Evolutionary conservation across 2,888 invertebrate genomes (phyloP).

Genomic region (Acronicta alni): DNA sequence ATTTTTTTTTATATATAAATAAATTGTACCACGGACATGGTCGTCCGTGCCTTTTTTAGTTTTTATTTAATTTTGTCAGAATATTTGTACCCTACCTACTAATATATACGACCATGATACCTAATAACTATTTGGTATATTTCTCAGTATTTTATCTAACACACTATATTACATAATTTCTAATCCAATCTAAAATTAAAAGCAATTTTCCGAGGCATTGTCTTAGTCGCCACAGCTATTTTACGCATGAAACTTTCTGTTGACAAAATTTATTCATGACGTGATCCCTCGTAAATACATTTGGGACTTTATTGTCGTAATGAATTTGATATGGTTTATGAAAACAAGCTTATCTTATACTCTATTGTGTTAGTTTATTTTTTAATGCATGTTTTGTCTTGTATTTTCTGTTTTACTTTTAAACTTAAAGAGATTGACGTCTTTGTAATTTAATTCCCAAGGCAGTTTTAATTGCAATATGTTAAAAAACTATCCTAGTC

Average conservation of each 20-base stretch:
- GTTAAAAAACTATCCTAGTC: too few relatives aligned
- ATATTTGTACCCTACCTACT: too few relatives aligned
- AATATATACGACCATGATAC: too few relatives aligned
- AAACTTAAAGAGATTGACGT: too few relatives aligned
- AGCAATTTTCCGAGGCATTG: constrained; percentile 67
- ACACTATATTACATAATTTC: constrained; percentile 2
- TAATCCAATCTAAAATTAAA: constrained; percentile 1
- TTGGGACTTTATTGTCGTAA: constrained; percentile 88
- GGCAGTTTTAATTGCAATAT: too few relatives aligned
- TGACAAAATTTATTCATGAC: constrained; percentile 88
- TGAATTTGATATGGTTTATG: constrained; percentile 87
- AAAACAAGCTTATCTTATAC: constrained; percentile 77
- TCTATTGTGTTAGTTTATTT: constrained; percentile 61
- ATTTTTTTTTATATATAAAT: too few relatives aligned
- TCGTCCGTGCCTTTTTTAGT: too few relatives aligned
- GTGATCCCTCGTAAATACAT: constrained; percentile 88
- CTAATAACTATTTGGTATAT: too few relatives aligned
- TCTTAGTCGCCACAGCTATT: constrained; percentile 81
- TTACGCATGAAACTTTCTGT: constrained; percentile 86
- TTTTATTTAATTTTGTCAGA: too few relatives aligned
- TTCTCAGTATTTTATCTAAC: not conserved
- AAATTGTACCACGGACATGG: too few relatives aligned
- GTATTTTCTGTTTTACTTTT: constrained; percentile 21
- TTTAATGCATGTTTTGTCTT: constrained; percentile 41
- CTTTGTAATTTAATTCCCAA: too few relatives aligned